phyloP scores from a whole-genome alignment of 2,797 vertebrate genomes.

The Coracias cyanogaster region DNA sequence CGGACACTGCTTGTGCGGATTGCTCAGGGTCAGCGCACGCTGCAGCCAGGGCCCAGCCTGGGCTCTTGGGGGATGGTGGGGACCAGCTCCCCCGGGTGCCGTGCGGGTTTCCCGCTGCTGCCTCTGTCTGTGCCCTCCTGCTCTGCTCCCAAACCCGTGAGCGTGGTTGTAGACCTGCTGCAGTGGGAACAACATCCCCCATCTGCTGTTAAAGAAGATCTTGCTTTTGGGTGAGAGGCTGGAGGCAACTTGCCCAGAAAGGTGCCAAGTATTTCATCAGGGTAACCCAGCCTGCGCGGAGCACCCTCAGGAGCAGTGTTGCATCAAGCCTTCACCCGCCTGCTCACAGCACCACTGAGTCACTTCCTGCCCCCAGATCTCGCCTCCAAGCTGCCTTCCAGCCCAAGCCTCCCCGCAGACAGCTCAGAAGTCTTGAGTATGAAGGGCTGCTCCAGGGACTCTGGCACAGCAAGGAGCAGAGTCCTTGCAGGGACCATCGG shows the following conservation, averaged over 20 bases:
- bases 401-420: neutral
- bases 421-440: fast-evolving
- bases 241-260: neutral
- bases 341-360: neutral
- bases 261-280: neutral
- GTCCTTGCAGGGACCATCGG: neutral
- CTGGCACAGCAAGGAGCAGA: fast-evolving
- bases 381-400: neutral
- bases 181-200: neutral
- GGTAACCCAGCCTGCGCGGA: neutral
- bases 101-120: fast-evolving
- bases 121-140: neutral
- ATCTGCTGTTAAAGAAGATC: neutral
- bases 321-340: neutral
- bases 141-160: neutral
- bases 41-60: neutral
- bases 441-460: neutral
- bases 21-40: neutral
- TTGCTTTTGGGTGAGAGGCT: neutral
- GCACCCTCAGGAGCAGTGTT: neutral
- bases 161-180: fast-evolving
- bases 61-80: fast-evolving
- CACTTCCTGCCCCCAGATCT: conserved; percentile 16
- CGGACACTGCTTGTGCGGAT: neutral
- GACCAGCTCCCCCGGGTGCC: neutral